These are phyloP conservation scores for Alloplasta piceator DNA, from an alignment of 2,888 invertebrate species.

Conservation along the genomic window DNA sequence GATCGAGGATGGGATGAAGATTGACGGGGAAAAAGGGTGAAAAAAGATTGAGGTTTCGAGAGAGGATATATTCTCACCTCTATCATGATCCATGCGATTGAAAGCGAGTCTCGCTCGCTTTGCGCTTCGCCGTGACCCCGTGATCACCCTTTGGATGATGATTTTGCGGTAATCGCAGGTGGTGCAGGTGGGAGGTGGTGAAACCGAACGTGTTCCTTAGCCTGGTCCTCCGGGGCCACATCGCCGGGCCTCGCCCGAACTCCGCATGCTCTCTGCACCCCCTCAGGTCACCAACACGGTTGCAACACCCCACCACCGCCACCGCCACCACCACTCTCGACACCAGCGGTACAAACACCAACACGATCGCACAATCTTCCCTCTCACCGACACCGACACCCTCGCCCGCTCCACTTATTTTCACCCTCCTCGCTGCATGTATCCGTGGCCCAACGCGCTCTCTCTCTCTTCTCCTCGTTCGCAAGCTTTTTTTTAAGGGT, in stretches of 20 bases:
- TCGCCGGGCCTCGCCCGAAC: conserved; percentile 78
- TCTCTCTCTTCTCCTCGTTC: no score
- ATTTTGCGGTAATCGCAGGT: conserved; percentile 67
- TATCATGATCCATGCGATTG: conserved; percentile 83
- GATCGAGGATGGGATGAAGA: conserved; percentile 11
- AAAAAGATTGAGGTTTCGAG: background rate
- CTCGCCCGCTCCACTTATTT: conserved; percentile 48
- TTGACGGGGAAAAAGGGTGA: background rate
- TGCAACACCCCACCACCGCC: conserved; percentile 61
- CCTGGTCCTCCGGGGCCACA: conserved; percentile 80
- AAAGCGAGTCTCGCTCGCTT: conserved; percentile 82
- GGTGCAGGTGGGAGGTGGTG: conserved; percentile 70
- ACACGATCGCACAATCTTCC: no score
- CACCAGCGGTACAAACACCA: conserved; percentile 67
- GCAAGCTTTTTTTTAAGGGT: no score
- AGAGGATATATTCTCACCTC: conserved; percentile 76
- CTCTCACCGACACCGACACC: conserved; percentile 46
- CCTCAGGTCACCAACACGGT: conserved; percentile 65
- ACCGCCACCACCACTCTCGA: conserved; percentile 47
- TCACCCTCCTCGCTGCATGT: conserved; percentile 29
- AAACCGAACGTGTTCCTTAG: conserved; percentile 68
- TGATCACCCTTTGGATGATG: background rate
- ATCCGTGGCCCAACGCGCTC: no score
- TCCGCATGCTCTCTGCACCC: conserved; percentile 78
- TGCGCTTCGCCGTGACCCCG: conserved; percentile 66